These are phyloP conservation scores for Psittacula cyanocephala DNA, from an alignment of 2,113 vertebrate genomes.

Conservation along the genomic window DNA sequence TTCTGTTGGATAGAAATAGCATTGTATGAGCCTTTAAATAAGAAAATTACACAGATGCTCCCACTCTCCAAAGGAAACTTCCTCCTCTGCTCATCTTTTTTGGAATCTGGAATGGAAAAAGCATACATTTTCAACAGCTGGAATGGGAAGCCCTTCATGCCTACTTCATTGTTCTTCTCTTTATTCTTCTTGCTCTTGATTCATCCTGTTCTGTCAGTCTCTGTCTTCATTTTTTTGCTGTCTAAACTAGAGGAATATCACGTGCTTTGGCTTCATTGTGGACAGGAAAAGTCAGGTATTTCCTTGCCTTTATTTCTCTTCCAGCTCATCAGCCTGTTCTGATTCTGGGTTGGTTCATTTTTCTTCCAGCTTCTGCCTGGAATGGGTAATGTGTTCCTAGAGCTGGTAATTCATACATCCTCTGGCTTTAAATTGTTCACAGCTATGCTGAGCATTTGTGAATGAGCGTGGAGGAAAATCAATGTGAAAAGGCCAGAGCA, in stretches of 20 bases:
- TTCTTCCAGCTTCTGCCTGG: slow-evolving; percentile 37
- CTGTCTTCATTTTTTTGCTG: background rate
- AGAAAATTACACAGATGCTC: background rate
- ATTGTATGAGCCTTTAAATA: background rate
- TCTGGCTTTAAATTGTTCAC: slow-evolving; percentile 27
- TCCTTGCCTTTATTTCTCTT: slow-evolving; percentile 8
- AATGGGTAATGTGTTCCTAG: background rate
- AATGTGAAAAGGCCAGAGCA: slow-evolving; percentile 9
- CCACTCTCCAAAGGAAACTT: slow-evolving; percentile 18
- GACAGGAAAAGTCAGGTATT: slow-evolving; percentile 33
- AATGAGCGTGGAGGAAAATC: slow-evolving; percentile 34
- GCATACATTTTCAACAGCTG: background rate
- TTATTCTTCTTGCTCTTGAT: background rate
- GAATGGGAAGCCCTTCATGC: background rate
- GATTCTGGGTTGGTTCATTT: background rate
- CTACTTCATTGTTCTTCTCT: background rate
- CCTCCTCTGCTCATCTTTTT: slow-evolving; percentile 21
- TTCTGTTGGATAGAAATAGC: background rate
- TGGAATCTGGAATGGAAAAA: background rate
- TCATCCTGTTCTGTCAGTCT: background rate
- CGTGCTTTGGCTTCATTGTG: slow-evolving; percentile 48
- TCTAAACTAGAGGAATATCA: background rate
- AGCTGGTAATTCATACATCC: slow-evolving; percentile 16
- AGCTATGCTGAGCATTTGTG: slow-evolving; percentile 27
- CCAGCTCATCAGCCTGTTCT: background rate